Conservation (phyloP, 2,113 vertebrate genomes). For the Gadus chalcogrammus region DNA sequence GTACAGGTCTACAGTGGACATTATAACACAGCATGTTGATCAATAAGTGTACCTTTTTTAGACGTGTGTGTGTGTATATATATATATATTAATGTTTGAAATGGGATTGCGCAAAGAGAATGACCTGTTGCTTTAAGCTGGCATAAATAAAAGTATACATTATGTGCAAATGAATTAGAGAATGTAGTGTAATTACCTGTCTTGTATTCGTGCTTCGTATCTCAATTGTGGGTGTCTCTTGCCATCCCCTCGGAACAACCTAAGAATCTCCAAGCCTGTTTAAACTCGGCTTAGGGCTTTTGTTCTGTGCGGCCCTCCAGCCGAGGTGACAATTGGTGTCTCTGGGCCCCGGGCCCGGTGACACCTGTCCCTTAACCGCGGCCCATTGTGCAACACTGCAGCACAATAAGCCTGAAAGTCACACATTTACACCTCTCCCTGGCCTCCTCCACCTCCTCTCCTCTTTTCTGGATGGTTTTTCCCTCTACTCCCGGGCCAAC, state of each 20-base stretch:
- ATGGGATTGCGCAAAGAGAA: too few species aligned
- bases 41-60: background rate
- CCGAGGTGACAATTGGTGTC: conserved; percentile 58
- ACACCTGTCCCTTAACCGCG: conserved; percentile 32
- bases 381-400: background rate
- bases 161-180: too few species aligned
- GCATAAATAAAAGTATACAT: too few species aligned
- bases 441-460: background rate
- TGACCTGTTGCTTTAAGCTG: too few species aligned
- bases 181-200: too few species aligned
- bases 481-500: conserved; percentile 4
- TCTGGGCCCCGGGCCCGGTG: conserved; percentile 22
- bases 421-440: conserved; percentile 9
- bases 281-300: conserved; percentile 13
- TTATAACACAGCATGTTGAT: background rate
- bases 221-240: too few species aligned
- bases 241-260: too few species aligned
- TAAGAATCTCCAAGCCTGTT: conserved; percentile 8
- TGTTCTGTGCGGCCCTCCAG: conserved; percentile 34
- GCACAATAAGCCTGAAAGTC: conserved; percentile 9
- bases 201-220: too few species aligned
- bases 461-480: background rate
- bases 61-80: too few species aligned
- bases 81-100: background rate
- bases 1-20: conserved; percentile 42